phyloP scores from a whole-genome alignment of 2,113 vertebrate species.

The Tupaia chinensis region DNA sequence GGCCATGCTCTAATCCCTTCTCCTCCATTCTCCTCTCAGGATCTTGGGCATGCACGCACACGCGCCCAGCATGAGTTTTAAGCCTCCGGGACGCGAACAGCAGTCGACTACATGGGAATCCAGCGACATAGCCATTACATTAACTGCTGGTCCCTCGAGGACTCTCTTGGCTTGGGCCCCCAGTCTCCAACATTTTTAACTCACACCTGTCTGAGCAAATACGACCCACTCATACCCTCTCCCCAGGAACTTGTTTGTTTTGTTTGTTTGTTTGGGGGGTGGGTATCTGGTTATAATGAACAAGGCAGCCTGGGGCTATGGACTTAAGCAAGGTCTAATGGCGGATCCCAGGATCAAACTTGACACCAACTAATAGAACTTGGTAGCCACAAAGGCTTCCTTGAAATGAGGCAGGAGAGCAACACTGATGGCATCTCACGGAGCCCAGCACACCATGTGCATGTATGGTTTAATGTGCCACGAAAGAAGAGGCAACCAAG shows the following conservation, averaged over 20 bases:
- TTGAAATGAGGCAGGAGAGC: not conserved
- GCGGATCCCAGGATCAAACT: not conserved
- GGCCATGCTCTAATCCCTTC: no score
- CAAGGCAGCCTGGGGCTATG: not conserved
- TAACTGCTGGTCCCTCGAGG: no score
- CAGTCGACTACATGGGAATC: no score
- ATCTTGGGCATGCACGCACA: no score
- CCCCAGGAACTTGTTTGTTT: not conserved
- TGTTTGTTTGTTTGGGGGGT: not conserved
- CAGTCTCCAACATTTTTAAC: not conserved
- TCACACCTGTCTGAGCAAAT: not conserved
- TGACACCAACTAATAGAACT: not conserved
- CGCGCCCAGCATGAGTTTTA: no score
- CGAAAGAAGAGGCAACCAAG: not conserved
- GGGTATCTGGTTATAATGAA: not conserved
- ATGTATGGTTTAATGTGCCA: not conserved
- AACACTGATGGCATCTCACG: not conserved
- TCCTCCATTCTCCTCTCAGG: no score
- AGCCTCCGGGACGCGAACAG: no score
- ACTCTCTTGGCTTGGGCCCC: not conserved
- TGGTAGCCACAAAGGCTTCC: not conserved
- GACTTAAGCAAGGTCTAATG: slow-evolving; percentile 17
- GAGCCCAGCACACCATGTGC: not conserved
- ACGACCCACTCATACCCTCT: not conserved
- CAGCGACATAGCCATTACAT: no score